Percentiles rank a stretch among this genome's conserved stretches.
Conservation (phyloP, 2,888 invertebrate genomes). For the Drosophila greeni region DNA sequence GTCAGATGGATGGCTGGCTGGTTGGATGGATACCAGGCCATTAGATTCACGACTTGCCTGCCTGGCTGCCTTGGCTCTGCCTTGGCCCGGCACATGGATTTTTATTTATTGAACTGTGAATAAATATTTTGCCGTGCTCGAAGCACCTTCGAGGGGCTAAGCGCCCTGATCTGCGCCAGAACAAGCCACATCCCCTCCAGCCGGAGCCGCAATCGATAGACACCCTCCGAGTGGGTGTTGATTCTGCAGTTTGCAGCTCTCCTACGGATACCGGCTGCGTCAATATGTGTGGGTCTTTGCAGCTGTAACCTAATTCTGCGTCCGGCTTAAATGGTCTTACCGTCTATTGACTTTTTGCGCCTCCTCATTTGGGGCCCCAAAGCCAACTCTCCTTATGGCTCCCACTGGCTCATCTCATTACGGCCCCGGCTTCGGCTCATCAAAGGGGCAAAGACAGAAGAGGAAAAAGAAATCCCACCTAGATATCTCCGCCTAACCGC, state of each 20-base stretch:
- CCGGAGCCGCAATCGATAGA: conserved; percentile 52
- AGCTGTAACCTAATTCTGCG: conserved; percentile 62
- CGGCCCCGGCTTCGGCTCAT: conserved; percentile 34
- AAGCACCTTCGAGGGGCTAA: conserved; percentile 31
- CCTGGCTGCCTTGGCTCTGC: conserved; percentile 10
- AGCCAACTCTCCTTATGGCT: conserved; percentile 35
- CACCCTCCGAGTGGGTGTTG: conserved; percentile 51
- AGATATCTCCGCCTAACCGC: conserved; percentile 24
- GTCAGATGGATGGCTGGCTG: conserved; percentile 26
- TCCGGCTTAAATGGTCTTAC: conserved; percentile 66
- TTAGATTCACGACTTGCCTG: conserved; percentile 34
- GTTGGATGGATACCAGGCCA: conserved; percentile 38
- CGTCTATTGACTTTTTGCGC: conserved; percentile 64
- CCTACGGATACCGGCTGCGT: conserved; percentile 40
- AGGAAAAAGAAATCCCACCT: conserved; percentile 29
- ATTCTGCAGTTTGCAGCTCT: conserved; percentile 54
- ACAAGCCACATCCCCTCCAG: conserved; percentile 40
- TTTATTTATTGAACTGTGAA: conserved; percentile 72
- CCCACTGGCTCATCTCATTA: conserved; percentile 45
- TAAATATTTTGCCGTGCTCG: conserved; percentile 58
- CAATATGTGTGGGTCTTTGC: conserved; percentile 37
- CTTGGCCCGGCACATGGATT: conserved; percentile 38
- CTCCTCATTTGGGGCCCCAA: conserved; percentile 42
- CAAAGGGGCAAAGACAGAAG: conserved; percentile 26
- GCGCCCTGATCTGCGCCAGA: conserved; percentile 26